Percentiles rank a stretch among this genome's conserved stretches.
These are phyloP conservation scores for Pipistrellus pygmaeus DNA, from an alignment of 2,797 vertebrate genomes.

Conservation along the genomic window DNA sequence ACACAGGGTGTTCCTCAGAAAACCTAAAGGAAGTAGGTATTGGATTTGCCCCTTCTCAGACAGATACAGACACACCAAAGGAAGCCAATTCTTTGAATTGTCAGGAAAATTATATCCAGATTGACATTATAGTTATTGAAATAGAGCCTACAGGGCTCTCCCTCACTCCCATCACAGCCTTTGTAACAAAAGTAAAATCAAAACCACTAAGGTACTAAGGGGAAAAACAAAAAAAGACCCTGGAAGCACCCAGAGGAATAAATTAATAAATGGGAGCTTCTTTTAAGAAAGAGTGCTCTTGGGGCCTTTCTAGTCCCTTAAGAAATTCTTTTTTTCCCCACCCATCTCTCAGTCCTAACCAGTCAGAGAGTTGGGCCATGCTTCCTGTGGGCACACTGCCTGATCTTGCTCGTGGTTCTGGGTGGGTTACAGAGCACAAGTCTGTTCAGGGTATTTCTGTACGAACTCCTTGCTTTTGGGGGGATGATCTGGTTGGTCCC, in stretches of 20 bases:
- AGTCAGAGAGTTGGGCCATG: background rate
- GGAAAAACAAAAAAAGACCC: background rate
- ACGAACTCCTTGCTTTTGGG: background rate
- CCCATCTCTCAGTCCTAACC: background rate
- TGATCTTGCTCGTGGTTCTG: background rate
- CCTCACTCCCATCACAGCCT: background rate
- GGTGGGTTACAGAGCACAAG: background rate
- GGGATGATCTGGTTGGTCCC: background rate
- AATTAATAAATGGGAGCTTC: background rate
- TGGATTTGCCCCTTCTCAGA: background rate
- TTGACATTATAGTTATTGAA: background rate
- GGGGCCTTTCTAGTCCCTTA: background rate
- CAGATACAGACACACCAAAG: background rate
- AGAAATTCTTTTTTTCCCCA: background rate
- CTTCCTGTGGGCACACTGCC: background rate
- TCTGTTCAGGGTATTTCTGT: background rate
- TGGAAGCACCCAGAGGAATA: background rate
- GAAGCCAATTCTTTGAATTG: background rate
- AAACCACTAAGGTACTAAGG: background rate
- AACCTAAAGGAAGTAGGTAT: background rate
- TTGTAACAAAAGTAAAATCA: slow-evolving; percentile 26
- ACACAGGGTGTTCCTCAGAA: background rate
- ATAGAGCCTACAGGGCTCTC: background rate
- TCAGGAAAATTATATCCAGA: slow-evolving; percentile 54
- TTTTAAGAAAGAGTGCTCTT: background rate